phyloP scores from a whole-genome alignment of 2,888 invertebrate species.

The Xestia sexstrigata region DNA sequence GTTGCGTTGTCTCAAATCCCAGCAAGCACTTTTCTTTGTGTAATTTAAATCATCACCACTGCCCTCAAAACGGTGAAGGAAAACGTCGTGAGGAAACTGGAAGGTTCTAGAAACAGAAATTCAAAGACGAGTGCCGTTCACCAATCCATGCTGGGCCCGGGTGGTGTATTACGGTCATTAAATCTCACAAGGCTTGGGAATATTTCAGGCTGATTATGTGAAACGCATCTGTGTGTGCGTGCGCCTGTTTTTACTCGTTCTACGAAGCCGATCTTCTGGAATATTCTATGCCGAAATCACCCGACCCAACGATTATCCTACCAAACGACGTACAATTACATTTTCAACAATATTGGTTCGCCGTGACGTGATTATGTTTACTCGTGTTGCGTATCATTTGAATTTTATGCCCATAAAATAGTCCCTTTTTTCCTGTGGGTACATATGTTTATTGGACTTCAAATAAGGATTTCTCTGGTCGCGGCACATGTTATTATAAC shows the following conservation, averaged over 20 bases:
- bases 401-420: conserved; percentile 53
- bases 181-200: neutral
- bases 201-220: neutral
- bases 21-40: neutral
- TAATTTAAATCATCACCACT: neutral
- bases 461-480: conserved; percentile 36
- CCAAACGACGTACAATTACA: conserved; percentile 63
- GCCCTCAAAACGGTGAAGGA: neutral
- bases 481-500: conserved; percentile 24
- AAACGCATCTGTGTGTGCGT: neutral
- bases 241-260: neutral
- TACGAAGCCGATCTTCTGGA: neutral
- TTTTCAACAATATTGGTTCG: conserved; percentile 63
- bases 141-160: neutral
- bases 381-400: conserved; percentile 56
- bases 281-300: neutral
- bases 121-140: neutral
- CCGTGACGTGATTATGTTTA: conserved; percentile 61
- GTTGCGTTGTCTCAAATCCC: neutral
- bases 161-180: neutral
- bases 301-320: conserved; percentile 53
- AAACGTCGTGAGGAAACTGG: neutral
- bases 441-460: conserved; percentile 47
- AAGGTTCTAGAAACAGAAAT: neutral
- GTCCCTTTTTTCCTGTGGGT: conserved; percentile 48